phyloP scores from a whole-genome alignment of 2,888 invertebrate species.

The Ophion obscuratus region DNA sequence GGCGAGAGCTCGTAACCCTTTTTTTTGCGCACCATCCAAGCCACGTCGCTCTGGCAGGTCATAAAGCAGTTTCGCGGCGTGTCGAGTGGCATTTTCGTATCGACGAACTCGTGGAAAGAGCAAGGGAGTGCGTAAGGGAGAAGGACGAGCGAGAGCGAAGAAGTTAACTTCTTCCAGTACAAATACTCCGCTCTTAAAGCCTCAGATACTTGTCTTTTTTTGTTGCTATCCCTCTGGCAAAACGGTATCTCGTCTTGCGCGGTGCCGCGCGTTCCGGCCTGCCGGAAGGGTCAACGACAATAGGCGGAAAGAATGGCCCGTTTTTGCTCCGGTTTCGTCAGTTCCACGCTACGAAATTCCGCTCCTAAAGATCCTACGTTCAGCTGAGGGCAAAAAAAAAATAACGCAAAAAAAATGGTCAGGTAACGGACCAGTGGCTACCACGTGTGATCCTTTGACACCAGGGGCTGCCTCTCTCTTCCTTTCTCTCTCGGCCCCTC shows the following conservation, averaged over 20 bases:
- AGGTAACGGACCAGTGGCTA: slow-evolving; percentile 66
- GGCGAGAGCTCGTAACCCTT: slow-evolving; percentile 69
- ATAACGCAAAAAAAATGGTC: slow-evolving; percentile 53
- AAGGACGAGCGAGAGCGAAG: slow-evolving; percentile 1
- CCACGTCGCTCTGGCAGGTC: slow-evolving; percentile 60
- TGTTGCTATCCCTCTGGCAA: slow-evolving; percentile 31
- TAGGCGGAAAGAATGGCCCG: slow-evolving; percentile 55
- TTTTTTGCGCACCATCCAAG: slow-evolving; percentile 67
- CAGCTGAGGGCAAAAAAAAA: slow-evolving; percentile 28
- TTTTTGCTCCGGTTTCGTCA: slow-evolving; percentile 66
- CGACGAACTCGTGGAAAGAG: slow-evolving; percentile 20
- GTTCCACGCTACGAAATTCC: slow-evolving; percentile 30
- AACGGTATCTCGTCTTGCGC: slow-evolving; percentile 46
- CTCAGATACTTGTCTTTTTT: slow-evolving; percentile 35
- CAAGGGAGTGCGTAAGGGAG: slow-evolving; percentile 3
- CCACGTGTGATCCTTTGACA: slow-evolving; percentile 6
- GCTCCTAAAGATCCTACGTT: slow-evolving; percentile 1
- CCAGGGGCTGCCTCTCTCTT: background rate
- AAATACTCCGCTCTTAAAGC: slow-evolving; percentile 4
- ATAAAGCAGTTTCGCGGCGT: slow-evolving; percentile 71
- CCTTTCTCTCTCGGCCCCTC: background rate
- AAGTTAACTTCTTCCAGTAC: slow-evolving; percentile 40
- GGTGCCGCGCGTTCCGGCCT: slow-evolving; percentile 23
- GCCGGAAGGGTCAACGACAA: slow-evolving; percentile 57
- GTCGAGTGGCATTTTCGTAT: slow-evolving; percentile 36